A percentile compares a stretch with the other conserved stretches of the same genome.
phyloP scores from a whole-genome alignment of 2,888 invertebrate species.

The Agrotis puta region DNA sequence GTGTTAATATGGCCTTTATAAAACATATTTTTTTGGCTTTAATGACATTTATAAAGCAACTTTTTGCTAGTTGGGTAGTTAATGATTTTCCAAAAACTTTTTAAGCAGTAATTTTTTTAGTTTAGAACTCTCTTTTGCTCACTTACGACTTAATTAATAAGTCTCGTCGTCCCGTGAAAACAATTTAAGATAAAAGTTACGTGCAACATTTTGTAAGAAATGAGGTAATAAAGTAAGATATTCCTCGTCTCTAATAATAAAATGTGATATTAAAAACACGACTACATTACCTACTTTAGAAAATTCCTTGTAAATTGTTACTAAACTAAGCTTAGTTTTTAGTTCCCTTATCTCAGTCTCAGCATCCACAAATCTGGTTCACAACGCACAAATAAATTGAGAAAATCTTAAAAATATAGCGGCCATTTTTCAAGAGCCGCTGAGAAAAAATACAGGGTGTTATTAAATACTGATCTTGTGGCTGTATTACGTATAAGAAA shows the following conservation, averaged over 20 bases:
- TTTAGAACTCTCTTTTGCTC: neutral
- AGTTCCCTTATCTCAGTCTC: constrained; percentile 35
- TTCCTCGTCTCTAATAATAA: constrained; percentile 9
- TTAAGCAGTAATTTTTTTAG: neutral
- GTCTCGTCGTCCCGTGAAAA: neutral
- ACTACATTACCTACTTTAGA: constrained; percentile 6
- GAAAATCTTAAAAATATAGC: constrained; percentile 34
- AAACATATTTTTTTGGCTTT: too few relatives aligned
- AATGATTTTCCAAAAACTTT: neutral
- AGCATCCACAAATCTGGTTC: constrained; percentile 29
- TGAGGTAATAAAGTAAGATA: neutral
- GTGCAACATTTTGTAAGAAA: neutral
- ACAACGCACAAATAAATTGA: constrained; percentile 27
- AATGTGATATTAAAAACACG: constrained; percentile 23
- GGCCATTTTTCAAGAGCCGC: constrained; percentile 12
- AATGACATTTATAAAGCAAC: too few relatives aligned
- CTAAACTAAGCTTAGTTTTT: constrained; percentile 15
- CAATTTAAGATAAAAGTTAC: neutral
- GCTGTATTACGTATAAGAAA: too few relatives aligned
- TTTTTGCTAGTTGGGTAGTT: too few relatives aligned
- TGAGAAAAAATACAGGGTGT: constrained; percentile 7
- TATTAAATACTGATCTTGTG: neutral
- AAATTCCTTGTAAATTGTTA: constrained; percentile 24
- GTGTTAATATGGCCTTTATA: too few relatives aligned
- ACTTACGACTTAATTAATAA: neutral